Percentiles rank a stretch among this genome's conserved stretches.
phyloP scores from a whole-genome alignment of 2,888 invertebrate species.

The Ichneumoninae sp. region DNA sequence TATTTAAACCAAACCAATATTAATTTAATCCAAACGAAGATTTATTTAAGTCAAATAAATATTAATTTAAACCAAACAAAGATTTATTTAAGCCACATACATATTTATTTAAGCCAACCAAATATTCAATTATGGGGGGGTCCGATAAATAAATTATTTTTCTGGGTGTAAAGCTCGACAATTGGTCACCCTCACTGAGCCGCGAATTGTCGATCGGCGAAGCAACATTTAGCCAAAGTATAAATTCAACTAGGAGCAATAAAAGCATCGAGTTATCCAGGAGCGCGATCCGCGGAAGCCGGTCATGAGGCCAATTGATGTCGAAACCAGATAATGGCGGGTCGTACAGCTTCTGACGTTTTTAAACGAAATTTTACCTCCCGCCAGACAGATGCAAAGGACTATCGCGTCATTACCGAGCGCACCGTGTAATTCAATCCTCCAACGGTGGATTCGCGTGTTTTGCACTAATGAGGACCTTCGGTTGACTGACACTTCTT shows the following conservation, averaged over 20 bases:
- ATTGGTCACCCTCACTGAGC: too few species aligned
- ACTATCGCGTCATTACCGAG: slow-evolving; percentile 8
- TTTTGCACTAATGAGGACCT: background rate
- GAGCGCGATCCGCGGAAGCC: background rate
- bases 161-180: too few species aligned
- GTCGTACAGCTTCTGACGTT: background rate
- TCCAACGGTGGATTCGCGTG: background rate
- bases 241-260: background rate
- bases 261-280: background rate
- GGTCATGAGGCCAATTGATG: background rate
- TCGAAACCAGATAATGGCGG: background rate
- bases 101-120: too few species aligned
- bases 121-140: too few species aligned
- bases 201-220: too few species aligned
- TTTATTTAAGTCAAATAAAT: too few species aligned
- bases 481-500: background rate
- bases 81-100: too few species aligned
- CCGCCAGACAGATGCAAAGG: slow-evolving; percentile 15
- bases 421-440: background rate
- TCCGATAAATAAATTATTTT: too few species aligned
- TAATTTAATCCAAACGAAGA: too few species aligned
- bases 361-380: background rate
- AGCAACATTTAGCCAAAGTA: too few species aligned
- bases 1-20: too few species aligned
- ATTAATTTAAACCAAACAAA: too few species aligned